Percentiles rank a stretch among this genome's conserved stretches.
Conservation (phyloP, 1,140 invertebrate species). For the Drosophila sechellia region DNA sequence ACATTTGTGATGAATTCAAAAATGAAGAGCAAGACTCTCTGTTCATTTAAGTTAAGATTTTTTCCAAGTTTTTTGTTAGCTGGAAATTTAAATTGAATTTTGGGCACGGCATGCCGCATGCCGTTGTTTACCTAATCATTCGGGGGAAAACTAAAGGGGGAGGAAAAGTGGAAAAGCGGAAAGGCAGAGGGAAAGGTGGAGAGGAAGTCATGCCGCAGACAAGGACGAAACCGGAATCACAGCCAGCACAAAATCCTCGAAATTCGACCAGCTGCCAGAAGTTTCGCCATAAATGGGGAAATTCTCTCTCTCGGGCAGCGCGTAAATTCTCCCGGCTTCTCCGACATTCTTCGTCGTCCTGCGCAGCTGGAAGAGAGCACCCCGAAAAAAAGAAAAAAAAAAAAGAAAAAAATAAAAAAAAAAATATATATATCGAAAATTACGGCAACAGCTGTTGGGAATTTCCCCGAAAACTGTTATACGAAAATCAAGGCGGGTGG, state of each 20-base stretch:
- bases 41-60: background rate
- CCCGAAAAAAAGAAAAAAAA: background rate
- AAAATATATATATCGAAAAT: no score
- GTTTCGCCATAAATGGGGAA: background rate
- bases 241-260: conserved; percentile 9
- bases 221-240: conserved; percentile 39
- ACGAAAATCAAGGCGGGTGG: conserved; percentile 11
- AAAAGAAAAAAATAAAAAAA: no score
- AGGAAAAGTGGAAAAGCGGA: no score
- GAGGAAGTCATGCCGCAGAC: conserved; percentile 29
- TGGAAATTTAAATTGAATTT: conserved; percentile 11
- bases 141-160: background rate
- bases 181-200: background rate
- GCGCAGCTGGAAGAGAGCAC: conserved; percentile 31
- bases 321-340: conserved; percentile 2
- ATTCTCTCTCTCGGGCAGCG: background rate
- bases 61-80: background rate
- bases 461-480: conserved; percentile 47
- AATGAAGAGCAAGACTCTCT: no score
- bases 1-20: no score
- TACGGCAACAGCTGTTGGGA: conserved; percentile 20
- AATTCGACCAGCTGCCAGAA: conserved; percentile 31
- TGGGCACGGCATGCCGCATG: conserved; percentile 12
- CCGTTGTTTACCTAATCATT: conserved; percentile 55
- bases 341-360: conserved; percentile 18